phyloP scores from a whole-genome alignment of 1,140 invertebrate genomes.

The Stenopsyche tienmushanensis region DNA sequence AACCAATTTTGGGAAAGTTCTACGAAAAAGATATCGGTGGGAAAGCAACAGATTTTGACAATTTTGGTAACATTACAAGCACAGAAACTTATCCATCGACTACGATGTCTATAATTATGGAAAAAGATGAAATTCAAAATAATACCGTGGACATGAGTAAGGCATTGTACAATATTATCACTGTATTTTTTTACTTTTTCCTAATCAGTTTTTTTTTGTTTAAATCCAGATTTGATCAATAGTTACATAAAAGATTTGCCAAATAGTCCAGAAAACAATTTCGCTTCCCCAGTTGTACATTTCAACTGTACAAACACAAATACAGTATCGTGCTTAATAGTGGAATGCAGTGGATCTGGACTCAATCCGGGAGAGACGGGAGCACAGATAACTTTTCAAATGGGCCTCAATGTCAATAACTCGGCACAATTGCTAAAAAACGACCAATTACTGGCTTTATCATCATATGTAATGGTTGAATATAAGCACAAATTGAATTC shows the following conservation, averaged over 20 bases:
- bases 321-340: not conserved
- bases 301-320: not conserved
- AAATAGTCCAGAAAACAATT: not conserved
- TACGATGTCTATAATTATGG: no score
- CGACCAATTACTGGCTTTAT: not conserved
- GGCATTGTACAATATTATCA: not conserved
- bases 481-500: not conserved
- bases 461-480: not conserved
- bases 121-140: no score
- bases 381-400: not conserved
- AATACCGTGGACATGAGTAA: not conserved
- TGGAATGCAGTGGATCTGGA: not conserved
- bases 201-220: not conserved
- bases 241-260: no score
- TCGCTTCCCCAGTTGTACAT: no score
- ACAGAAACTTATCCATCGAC: no score
- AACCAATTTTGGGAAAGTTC: no score
- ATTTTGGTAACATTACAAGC: no score
- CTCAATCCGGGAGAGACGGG: not conserved
- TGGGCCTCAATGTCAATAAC: not conserved
- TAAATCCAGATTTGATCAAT: no score
- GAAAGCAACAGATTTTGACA: no score
- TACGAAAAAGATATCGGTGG: no score
- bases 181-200: not conserved
- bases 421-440: not conserved